phyloP scores from a whole-genome alignment of 2,113 vertebrate genomes.

The Callipepla californica region DNA sequence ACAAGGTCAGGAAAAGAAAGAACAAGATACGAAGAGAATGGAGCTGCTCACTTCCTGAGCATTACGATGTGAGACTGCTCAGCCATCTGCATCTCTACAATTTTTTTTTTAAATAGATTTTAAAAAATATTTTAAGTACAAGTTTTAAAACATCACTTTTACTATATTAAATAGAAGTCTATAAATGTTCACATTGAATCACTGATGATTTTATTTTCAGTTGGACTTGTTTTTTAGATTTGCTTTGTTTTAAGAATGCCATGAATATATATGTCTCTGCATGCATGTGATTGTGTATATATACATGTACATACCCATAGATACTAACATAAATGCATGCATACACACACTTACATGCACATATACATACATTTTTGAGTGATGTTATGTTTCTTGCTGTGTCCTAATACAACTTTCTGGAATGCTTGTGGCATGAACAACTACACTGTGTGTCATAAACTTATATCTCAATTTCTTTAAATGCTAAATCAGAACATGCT shows the following conservation, averaged over 20 bases:
- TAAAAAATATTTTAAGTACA: not conserved
- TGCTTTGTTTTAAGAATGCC: not conserved
- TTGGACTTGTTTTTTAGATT: not conserved
- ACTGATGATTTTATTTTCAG: not conserved
- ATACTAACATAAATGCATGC: not conserved
- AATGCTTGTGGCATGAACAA: not conserved
- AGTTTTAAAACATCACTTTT: not conserved
- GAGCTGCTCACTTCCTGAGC: not conserved
- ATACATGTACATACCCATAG: not conserved
- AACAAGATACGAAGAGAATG: not conserved
- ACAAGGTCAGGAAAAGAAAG: not conserved
- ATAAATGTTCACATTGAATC: not conserved
- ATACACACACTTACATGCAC: not conserved
- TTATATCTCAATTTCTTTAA: not conserved
- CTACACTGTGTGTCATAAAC: not conserved
- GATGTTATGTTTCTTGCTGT: rapidly evolving
- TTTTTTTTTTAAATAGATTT: not conserved
- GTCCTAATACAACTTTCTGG: rapidly evolving
- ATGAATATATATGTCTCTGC: not conserved
- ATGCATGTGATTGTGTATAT: rapidly evolving
- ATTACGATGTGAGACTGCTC: not conserved
- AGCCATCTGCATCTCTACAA: rapidly evolving
- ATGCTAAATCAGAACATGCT: not conserved
- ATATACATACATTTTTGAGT: not conserved
- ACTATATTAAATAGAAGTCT: not conserved